A percentile compares a stretch with the other conserved stretches of the same genome.
Evolutionary conservation across 2,113 vertebrate species (phyloP).

Genomic region (Lathamus discolor): DNA sequence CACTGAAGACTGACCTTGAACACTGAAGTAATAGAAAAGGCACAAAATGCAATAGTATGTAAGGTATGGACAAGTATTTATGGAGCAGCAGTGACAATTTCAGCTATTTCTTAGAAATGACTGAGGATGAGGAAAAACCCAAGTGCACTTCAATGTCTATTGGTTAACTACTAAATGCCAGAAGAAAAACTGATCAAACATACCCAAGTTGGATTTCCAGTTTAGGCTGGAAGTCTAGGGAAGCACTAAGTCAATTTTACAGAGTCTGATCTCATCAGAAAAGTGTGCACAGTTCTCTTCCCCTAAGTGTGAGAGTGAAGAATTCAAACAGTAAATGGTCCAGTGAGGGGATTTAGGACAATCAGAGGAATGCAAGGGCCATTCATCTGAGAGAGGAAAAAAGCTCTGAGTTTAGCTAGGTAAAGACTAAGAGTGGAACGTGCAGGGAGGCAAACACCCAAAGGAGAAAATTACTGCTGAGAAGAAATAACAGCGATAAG

Average conservation of each 20-base stretch:
- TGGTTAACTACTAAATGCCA: neutral
- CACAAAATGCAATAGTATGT: neutral
- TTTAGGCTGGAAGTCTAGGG: neutral
- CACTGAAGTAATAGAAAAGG: neutral
- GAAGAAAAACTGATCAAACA: neutral
- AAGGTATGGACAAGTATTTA: neutral
- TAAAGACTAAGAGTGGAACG: neutral
- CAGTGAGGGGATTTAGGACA: neutral
- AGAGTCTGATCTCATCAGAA: neutral
- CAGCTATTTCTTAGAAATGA: neutral
- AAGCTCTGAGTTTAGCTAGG: neutral
- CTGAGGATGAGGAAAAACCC: neutral
- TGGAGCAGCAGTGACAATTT: neutral
- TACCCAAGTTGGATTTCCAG: neutral
- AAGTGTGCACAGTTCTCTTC: neutral
- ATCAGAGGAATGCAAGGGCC: neutral
- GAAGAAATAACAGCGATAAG: neutral
- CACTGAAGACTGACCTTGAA: slow-evolving; percentile 13
- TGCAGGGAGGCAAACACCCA: neutral
- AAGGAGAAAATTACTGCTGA: neutral
- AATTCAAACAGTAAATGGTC: neutral
- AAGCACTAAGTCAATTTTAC: slow-evolving; percentile 1
- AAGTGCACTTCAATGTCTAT: neutral
- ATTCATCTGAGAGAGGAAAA: neutral
- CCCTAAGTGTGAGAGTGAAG: neutral